Evolutionary conservation across 2,888 invertebrate species (phyloP).

Genomic region (Drosophila greeni): DNA sequence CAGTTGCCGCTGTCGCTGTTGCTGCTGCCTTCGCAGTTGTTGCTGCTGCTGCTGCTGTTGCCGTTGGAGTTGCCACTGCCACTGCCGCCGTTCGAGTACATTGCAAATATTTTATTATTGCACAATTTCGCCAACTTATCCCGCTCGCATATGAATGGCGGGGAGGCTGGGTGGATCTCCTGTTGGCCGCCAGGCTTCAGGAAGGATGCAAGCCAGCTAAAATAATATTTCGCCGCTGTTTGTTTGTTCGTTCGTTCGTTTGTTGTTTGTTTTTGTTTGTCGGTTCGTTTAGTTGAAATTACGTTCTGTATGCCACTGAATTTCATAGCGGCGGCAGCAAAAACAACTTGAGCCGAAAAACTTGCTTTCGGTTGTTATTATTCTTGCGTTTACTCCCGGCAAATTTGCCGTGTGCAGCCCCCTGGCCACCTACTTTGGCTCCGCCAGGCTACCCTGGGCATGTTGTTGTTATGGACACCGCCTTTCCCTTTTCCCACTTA

Average conservation of each 20-base stretch:
- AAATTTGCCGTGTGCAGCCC: conserved; percentile 69
- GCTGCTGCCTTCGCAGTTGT: too few species aligned
- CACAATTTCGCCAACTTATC: conserved; percentile 74
- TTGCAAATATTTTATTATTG: conserved; percentile 76
- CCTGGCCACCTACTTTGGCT: conserved; percentile 9
- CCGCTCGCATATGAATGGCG: conserved; percentile 61
- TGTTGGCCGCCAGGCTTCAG: conserved; percentile 54
- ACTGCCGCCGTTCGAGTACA: conserved; percentile 63
- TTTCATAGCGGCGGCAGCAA: conserved; percentile 59
- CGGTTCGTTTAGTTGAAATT: conserved; percentile 75
- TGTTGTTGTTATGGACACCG: conserved; percentile 54
- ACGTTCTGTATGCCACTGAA: conserved; percentile 75
- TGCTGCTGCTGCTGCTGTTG: neutral
- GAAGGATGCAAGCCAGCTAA: conserved; percentile 75
- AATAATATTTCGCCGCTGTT: conserved; percentile 72
- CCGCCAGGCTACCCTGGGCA: neutral
- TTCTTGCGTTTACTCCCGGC: conserved; percentile 73
- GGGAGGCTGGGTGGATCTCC: conserved; percentile 17
- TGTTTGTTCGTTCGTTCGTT: conserved; percentile 48
- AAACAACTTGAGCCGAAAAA: conserved; percentile 66
- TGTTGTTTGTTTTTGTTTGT: conserved; percentile 62
- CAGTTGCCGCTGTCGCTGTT: conserved; percentile 52
- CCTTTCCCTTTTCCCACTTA: conserved; percentile 21
- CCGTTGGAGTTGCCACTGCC: conserved; percentile 14
- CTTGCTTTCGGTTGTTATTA: conserved; percentile 74